Conservation (phyloP, 2,797 vertebrate genomes). For the Parotocinclus haroldoi region DNA sequence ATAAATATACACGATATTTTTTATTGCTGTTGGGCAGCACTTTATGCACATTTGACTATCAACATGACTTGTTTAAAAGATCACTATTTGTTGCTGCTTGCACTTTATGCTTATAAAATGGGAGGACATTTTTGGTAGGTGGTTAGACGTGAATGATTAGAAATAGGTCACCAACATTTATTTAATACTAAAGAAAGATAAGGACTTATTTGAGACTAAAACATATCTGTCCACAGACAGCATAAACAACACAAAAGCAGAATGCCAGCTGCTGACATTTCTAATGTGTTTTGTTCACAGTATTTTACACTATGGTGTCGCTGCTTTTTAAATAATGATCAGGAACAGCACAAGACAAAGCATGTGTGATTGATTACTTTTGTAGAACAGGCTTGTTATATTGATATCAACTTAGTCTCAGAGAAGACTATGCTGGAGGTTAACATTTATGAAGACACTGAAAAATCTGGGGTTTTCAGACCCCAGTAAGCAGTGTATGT, state of each 20-base stretch:
- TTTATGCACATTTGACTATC: no score
- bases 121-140: slow-evolving; percentile 28
- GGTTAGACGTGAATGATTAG: slow-evolving; percentile 4
- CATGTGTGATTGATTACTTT: background rate
- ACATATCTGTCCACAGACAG: slow-evolving; percentile 25
- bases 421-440: slow-evolving; percentile 15
- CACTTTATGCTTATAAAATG: slow-evolving; percentile 4
- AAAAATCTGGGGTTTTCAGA: slow-evolving; percentile 13
- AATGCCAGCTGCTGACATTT: slow-evolving; percentile 27
- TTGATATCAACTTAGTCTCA: slow-evolving; percentile 18
- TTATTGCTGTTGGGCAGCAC: no score
- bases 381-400: slow-evolving; percentile 3
- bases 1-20: no score
- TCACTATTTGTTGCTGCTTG: background rate
- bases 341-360: background rate
- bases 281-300: background rate
- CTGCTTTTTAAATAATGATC: background rate
- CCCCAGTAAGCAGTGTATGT: slow-evolving; percentile 27
- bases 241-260: slow-evolving; percentile 10
- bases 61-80: no score
- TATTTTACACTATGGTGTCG: background rate
- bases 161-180: slow-evolving; percentile 23
- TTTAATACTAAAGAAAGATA: slow-evolving; percentile 62
- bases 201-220: slow-evolving; percentile 55
- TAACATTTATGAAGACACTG: slow-evolving; percentile 22